These are phyloP conservation scores for Cladorhizidae sp. DNA, from an alignment of 37 sponge, comb jelly and placozoan genomes.

Conservation along the genomic window DNA sequence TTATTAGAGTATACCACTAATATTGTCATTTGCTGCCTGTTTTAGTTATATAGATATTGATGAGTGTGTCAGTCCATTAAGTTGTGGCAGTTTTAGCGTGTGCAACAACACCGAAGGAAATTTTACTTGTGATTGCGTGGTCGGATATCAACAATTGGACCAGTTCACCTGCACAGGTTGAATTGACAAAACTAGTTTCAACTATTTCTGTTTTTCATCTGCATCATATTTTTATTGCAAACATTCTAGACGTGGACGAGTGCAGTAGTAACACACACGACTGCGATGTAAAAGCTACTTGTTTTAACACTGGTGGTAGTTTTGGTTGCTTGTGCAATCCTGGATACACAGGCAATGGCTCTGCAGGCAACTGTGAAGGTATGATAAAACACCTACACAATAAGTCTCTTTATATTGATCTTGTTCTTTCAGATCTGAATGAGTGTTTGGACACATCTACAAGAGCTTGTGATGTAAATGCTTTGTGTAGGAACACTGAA, in stretches of 20 bases:
- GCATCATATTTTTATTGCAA: background rate
- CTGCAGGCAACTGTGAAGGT: background rate
- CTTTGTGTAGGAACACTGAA: conserved; percentile 24
- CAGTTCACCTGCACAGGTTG: conserved; percentile 13
- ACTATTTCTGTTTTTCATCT: no score
- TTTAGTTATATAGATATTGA: conserved; percentile 16
- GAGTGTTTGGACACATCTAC: conserved; percentile 17
- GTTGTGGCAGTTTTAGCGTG: conserved; percentile 1
- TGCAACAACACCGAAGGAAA: conserved; percentile 24
- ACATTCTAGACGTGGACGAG: conserved; percentile 34
- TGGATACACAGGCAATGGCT: conserved; percentile 38
- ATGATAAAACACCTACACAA: conserved; percentile 9
- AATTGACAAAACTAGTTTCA: no score
- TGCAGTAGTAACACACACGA: background rate
- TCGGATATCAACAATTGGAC: conserved; percentile 7
- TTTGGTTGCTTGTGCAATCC: conserved; percentile 33
- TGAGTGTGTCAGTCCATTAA: conserved; percentile 18
- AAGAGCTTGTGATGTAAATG: conserved; percentile 31
- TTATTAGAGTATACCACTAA: no score
- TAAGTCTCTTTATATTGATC: background rate
- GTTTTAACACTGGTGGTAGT: conserved; percentile 40
- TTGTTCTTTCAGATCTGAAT: conserved; percentile 27
- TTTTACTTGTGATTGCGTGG: conserved; percentile 15
- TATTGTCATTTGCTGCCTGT: background rate
- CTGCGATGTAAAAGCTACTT: conserved; percentile 19